Conservation (phyloP, 2,797 vertebrate species). For the Sebastes miniatus region DNA sequence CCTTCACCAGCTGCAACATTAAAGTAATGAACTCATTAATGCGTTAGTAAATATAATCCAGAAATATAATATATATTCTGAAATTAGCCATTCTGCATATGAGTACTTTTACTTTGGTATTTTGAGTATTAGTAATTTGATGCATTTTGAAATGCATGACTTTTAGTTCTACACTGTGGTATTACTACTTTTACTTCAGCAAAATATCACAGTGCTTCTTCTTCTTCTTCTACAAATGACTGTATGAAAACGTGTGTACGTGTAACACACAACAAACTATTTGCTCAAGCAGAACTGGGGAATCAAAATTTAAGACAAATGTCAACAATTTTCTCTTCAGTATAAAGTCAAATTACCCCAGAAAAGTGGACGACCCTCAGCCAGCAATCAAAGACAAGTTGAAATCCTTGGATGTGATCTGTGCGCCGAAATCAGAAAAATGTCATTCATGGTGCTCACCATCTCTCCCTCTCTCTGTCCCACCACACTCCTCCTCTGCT, state of each 20-base stretch:
- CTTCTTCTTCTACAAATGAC: too few species aligned
- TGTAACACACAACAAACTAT: neutral
- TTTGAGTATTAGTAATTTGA: neutral
- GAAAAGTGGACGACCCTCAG: constrained; percentile 10
- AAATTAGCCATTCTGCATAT: too few species aligned
- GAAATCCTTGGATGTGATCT: constrained; percentile 19
- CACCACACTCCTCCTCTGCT: constrained; percentile 53
- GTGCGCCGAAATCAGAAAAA: constrained; percentile 20
- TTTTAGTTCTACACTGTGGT: neutral
- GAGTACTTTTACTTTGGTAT: neutral
- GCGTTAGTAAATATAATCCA: neutral
- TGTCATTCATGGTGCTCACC: constrained; percentile 34
- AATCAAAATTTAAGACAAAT: neutral
- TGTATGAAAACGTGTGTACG: neutral
- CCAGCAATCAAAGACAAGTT: neutral
- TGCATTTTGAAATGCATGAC: neutral
- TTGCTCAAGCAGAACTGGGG: neutral
- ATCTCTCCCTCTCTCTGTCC: constrained; percentile 40
- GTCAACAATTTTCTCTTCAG: neutral
- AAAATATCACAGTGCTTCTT: neutral
- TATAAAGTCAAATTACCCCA: constrained; percentile 60
- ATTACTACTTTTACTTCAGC: neutral
- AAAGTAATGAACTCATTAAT: neutral
- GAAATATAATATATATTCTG: neutral
- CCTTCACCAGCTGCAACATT: neutral